phyloP scores from a whole-genome alignment of 2,113 vertebrate species.

The Microtus montanus region DNA sequence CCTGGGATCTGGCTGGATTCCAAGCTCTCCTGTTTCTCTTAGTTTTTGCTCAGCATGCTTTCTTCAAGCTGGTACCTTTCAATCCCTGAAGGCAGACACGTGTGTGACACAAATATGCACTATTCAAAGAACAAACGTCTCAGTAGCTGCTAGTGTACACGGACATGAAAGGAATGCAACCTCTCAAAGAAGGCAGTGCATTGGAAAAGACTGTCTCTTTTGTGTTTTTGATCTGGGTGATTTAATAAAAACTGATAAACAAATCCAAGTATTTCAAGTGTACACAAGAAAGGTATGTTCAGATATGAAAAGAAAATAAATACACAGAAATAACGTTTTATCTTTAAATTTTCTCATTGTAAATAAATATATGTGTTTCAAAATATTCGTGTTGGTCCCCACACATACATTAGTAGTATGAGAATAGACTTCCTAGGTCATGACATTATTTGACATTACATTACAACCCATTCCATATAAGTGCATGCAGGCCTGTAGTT shows the following conservation, averaged over 20 bases:
- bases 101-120: background rate
- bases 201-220: background rate
- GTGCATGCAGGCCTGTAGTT: background rate
- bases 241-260: conserved; percentile 16
- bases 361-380: background rate
- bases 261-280: background rate
- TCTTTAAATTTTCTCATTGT: background rate
- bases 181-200: background rate
- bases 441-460: background rate
- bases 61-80: background rate
- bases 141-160: background rate
- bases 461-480: background rate
- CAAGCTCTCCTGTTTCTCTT: background rate
- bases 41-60: background rate
- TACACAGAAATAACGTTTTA: background rate
- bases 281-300: background rate
- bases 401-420: background rate
- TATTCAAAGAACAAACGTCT: conserved; percentile 19
- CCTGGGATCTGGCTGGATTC: background rate
- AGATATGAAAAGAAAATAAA: background rate
- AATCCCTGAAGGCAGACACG: background rate
- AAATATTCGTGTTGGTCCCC: background rate
- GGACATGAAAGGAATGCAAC: background rate
- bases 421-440: background rate
- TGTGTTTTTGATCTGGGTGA: background rate